Conservation (phyloP, 2,888 invertebrate genomes). For the Eupithecia insigniata region DNA sequence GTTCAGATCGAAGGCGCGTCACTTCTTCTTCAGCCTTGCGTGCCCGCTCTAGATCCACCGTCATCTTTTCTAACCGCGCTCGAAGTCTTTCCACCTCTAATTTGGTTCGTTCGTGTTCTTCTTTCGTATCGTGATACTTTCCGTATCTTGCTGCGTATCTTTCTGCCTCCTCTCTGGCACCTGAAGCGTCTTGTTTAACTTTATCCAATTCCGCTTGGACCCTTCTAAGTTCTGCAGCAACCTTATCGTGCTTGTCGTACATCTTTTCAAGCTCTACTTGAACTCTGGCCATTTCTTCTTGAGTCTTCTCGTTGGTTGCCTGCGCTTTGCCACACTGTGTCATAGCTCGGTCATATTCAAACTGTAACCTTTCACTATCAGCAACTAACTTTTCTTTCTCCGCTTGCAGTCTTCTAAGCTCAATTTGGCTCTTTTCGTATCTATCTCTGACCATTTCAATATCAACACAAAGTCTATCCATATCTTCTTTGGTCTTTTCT, state of each 20-base stretch:
- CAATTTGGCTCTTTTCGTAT: slow-evolving; percentile 94
- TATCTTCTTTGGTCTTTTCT: slow-evolving; percentile 94
- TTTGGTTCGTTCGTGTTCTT: slow-evolving; percentile 90
- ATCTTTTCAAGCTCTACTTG: slow-evolving; percentile 95
- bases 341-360: slow-evolving; percentile 94
- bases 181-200: slow-evolving; percentile 88
- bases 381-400: slow-evolving; percentile 94
- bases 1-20: slow-evolving; percentile 86
- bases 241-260: slow-evolving; percentile 95
- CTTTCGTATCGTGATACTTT: slow-evolving; percentile 90
- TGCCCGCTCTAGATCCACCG: slow-evolving; percentile 90
- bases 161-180: slow-evolving; percentile 91
- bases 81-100: slow-evolving; percentile 92
- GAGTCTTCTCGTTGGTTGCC: slow-evolving; percentile 93
- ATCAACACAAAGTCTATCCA: slow-evolving; percentile 90
- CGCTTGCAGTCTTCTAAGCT: slow-evolving; percentile 91
- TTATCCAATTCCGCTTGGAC: slow-evolving; percentile 91
- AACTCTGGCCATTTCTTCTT: slow-evolving; percentile 94
- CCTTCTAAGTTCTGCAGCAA: slow-evolving; percentile 91
- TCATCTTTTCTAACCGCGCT: slow-evolving; percentile 91
- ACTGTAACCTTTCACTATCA: slow-evolving; percentile 92
- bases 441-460: slow-evolving; percentile 94
- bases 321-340: slow-evolving; percentile 93
- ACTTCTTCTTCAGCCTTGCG: slow-evolving; percentile 88
- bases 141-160: slow-evolving; percentile 88